Evolutionary conservation across 2,797 vertebrate genomes (phyloP), one percentile per base, ranked within the genome.

Genomic region (Caiman crocodilus): DNA sequence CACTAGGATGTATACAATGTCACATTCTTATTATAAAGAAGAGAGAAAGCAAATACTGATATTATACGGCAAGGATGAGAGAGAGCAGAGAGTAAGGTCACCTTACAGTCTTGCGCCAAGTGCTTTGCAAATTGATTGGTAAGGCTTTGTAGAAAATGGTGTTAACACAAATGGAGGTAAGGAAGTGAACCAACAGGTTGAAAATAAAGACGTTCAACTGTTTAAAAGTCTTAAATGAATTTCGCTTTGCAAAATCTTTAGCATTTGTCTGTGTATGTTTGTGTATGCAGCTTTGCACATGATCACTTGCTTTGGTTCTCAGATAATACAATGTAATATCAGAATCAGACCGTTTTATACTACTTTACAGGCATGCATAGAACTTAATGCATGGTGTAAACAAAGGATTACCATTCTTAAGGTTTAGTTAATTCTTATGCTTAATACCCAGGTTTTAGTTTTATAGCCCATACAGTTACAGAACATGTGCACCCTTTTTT

Each of bases 301-400:
- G 79, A 74, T 83, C 86, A 87, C 86, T 91, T 91, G 87, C 42
- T 50, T 87, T 95, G 90, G 85, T 93, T 91, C 87, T 87, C 50
- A 32, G 78, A 64, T 94, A 87, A 78, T 82, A 30, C 25, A 77
- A 60, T 16, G 23, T 76, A 88, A 75, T 83, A 92, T 59, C 59
- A 79, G 81, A 79, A 65, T 77, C 67, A 73, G 63, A 59, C 67
- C 91, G 81, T 42, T 93, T 92, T 75, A 55, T 85, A 67, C 50
- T 86, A 87, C 80, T 82, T 95, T 71, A 77, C 87, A 84, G 80
- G 88, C 76, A 87, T 2, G 0, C 55, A 32, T 92, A 50, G 88
- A 89, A 87, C 76, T 89, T 92, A 73, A 90, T 32, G 76, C 26
- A 5, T 30, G 82, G 80, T 64, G 67, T 63, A 77, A 28, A 55